Evolutionary conservation across 2,797 vertebrate genomes (phyloP).

Genomic region (Petrocephalus schoutedeni): DNA sequence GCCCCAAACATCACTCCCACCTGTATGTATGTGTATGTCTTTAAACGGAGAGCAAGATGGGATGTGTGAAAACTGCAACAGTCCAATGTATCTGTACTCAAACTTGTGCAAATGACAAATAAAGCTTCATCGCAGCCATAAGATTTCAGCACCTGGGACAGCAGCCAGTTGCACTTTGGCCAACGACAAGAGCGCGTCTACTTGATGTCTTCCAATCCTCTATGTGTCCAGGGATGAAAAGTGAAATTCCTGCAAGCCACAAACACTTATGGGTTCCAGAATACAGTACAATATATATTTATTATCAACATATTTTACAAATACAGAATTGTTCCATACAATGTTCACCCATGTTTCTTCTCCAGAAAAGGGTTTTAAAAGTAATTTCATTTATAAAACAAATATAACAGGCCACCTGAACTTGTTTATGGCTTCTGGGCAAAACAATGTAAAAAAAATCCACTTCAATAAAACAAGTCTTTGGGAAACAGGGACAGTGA

Average conservation of each 20-base stretch:
- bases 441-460: background rate
- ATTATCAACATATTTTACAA: background rate
- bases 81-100: background rate
- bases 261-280: background rate
- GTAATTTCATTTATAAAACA: background rate
- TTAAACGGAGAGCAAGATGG: background rate
- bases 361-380: background rate
- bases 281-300: background rate
- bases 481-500: background rate
- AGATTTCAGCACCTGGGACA: constrained; percentile 6
- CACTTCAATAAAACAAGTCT: background rate
- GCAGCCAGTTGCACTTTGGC: background rate
- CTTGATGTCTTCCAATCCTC: background rate
- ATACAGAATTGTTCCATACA: background rate
- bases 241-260: background rate
- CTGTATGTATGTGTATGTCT: background rate
- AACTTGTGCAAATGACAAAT: background rate
- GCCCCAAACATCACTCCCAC: background rate
- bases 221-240: background rate
- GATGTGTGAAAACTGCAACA: background rate
- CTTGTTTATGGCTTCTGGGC: background rate
- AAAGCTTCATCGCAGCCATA: background rate
- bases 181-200: background rate
- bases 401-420: background rate
- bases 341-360: background rate